phyloP scores from a whole-genome alignment of 1,140 invertebrate species.

The Vanessa atalanta region DNA sequence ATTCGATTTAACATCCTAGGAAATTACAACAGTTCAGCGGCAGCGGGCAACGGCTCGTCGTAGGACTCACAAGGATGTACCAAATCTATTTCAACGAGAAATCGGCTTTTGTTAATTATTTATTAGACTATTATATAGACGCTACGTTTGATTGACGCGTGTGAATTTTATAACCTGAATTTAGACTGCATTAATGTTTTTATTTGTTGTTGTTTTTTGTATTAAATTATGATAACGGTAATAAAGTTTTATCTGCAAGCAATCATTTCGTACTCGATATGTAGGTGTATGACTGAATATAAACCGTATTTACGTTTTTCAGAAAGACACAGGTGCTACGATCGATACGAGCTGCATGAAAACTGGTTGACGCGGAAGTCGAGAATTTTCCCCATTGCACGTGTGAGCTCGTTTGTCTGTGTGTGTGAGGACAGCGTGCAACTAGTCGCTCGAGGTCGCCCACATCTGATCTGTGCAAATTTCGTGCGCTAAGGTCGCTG shows the following conservation, averaged over 20 bases:
- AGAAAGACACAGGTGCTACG: slow-evolving; percentile 26
- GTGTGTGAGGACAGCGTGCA: slow-evolving; percentile 64
- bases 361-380: slow-evolving; percentile 58
- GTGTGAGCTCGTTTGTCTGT: slow-evolving; percentile 45
- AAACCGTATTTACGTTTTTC: slow-evolving; percentile 11
- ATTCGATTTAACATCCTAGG: slow-evolving; percentile 13
- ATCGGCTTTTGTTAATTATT: slow-evolving; percentile 22
- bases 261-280: not conserved
- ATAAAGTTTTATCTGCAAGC: too few relatives aligned
- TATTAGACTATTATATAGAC: slow-evolving; percentile 16
- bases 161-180: slow-evolving; percentile 7
- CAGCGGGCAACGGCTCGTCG: not conserved
- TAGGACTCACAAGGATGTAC: slow-evolving; percentile 26
- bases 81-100: slow-evolving; percentile 18
- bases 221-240: too few relatives aligned
- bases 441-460: slow-evolving; percentile 74
- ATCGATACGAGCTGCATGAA: slow-evolving; percentile 34
- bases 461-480: slow-evolving; percentile 80
- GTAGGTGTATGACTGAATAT: not conserved
- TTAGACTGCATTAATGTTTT: not conserved
- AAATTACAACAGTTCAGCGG: not conserved
- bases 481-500: slow-evolving; percentile 72
- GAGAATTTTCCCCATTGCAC: slow-evolving; percentile 63
- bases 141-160: slow-evolving; percentile 24
- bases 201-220: not conserved